Conservation (phyloP, 2,113 vertebrate genomes). For the Falco punctatus region DNA sequence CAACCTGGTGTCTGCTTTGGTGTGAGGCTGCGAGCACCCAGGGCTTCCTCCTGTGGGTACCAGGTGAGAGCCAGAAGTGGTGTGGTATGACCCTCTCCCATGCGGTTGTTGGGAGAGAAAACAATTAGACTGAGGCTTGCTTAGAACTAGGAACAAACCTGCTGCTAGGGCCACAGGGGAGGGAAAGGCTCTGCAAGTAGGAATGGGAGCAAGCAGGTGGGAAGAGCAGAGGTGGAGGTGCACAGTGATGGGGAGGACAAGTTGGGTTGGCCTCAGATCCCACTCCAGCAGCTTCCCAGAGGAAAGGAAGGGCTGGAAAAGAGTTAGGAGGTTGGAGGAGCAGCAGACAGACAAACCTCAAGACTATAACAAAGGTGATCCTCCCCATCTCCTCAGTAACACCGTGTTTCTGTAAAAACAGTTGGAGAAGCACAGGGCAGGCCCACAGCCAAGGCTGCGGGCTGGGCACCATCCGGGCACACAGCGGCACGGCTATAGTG, state of each 20-base stretch:
- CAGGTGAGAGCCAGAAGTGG: neutral
- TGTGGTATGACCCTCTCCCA: too few relatives aligned
- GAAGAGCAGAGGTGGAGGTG: neutral
- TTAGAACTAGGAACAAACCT: neutral
- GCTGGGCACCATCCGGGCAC: neutral
- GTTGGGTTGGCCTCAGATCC: neutral
- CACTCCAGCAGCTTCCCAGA: neutral
- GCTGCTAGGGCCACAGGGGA: neutral
- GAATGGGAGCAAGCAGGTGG: fast-evolving
- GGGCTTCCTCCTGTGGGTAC: neutral
- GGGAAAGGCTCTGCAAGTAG: neutral
- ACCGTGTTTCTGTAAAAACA: neutral
- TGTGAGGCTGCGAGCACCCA: neutral
- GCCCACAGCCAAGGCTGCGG: fast-evolving
- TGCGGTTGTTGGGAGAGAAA: fast-evolving
- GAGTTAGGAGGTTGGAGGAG: neutral
- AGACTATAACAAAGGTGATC: neutral
- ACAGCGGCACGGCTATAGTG: fast-evolving
- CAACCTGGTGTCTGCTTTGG: neutral
- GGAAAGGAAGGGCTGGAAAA: neutral
- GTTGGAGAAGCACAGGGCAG: neutral
- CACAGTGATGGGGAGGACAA: neutral
- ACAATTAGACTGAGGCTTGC: neutral
- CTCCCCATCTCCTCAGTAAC: neutral
- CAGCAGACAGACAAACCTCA: neutral